Base-by-base conservation (phyloP, 2,888 invertebrate species). In the Penaeus monodon region DNA sequence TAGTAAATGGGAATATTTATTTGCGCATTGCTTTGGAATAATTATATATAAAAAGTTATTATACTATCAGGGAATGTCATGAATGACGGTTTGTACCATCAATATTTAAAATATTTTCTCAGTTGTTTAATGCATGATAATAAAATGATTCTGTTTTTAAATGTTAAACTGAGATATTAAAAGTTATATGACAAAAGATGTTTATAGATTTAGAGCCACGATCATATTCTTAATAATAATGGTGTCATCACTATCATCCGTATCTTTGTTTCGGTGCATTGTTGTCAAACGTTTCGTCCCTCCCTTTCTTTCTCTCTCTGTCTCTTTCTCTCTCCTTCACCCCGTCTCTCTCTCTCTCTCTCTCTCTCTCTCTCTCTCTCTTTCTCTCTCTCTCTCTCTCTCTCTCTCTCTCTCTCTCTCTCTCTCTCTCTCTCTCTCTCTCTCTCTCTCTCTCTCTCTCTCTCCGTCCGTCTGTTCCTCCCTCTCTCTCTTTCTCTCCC, bases 351-450 rank as follows among this genome's bases (percentile, higher is more conserved):
- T 29, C 38, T 38, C 24, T 17, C 38, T n/a, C 20, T 7, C 49
- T 27, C 33, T 33, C 24, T 49, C 33, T 38, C 38, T 29, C 10
- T 14, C 24, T 33, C 33, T 29, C 70, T 29, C 17, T 70, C 70
- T 29, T 22, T 33, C 70, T 20, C 68, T 68, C 68, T 68, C 68
- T 68, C 68, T 68, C 68, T 68, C 68, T 68, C 68, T 68, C 68
- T 68, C 68, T 68, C 68, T 68, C 68, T 68, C 68, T 68, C 68
- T 68, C 68, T 68, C 68, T 68, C 68, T 68, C 68, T 68, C 68
- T 68, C 68, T 68, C 68, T 68, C 68, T 68, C 68, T 68, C 68
- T 68, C 68, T 68, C 68, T 68, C 68, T 68, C 24, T 73, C 38
- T 73, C 73, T 20, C 20, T 20, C 27, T 27, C 73, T 33, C 12